phyloP scores from a whole-genome alignment of 2,888 invertebrate genomes.

The Pammene aurita region DNA sequence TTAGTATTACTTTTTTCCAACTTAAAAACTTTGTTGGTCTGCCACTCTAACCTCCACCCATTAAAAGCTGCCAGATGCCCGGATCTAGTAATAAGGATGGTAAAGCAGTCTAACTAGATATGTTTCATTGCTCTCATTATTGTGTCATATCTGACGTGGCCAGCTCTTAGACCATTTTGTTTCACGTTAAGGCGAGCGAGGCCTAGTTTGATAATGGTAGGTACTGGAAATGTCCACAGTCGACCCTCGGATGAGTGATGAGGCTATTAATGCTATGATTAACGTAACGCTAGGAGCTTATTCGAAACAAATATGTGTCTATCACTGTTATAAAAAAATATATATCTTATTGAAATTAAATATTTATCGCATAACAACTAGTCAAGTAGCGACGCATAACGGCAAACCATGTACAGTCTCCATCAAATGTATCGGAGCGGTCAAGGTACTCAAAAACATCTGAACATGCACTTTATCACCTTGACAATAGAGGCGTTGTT shows the following conservation, averaged over 20 bases:
- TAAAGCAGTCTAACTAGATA: too few species aligned
- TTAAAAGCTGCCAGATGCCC: too few species aligned
- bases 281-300: conserved; percentile 54
- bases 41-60: too few species aligned
- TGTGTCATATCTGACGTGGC: too few species aligned
- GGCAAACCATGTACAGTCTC: conserved; percentile 36
- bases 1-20: too few species aligned
- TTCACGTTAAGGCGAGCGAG: background rate
- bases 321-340: conserved; percentile 44
- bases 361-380: conserved; percentile 49
- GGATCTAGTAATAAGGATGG: too few species aligned
- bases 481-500: too few species aligned
- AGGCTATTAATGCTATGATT: conserved; percentile 49
- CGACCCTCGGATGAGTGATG: conserved; percentile 39
- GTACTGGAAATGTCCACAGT: background rate
- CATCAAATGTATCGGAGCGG: too few species aligned
- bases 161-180: too few species aligned
- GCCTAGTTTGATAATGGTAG: background rate
- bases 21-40: too few species aligned
- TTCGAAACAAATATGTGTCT: conserved; percentile 47
- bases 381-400: conserved; percentile 49
- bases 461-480: background rate
- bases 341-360: conserved; percentile 34
- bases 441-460: too few species aligned
- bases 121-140: too few species aligned